Percentiles rank a stretch among this genome's conserved stretches.
These are phyloP conservation scores for Elysia crispata DNA, from an alignment of 2,888 invertebrate genomes.

Conservation along the genomic window DNA sequence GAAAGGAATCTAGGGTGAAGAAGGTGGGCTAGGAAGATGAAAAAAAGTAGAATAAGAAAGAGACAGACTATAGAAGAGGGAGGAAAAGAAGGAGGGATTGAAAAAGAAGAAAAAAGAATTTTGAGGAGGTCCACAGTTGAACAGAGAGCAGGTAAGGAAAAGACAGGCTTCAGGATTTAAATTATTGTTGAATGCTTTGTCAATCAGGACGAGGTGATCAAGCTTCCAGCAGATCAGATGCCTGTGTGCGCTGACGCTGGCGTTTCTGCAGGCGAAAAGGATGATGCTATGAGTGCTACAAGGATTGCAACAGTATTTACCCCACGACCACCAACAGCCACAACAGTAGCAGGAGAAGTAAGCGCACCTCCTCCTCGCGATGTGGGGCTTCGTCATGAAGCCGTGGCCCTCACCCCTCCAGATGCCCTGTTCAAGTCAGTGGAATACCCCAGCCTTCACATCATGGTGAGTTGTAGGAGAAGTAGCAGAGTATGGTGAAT, in stretches of 20 bases:
- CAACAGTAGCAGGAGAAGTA: background rate
- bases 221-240: slow-evolving; percentile 53
- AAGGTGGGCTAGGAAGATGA: too few relatives aligned
- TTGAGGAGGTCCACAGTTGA: too few relatives aligned
- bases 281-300: background rate
- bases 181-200: too few relatives aligned
- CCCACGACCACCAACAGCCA: background rate
- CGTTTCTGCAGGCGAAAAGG: background rate
- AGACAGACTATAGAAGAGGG: too few relatives aligned
- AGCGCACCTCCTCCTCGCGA: background rate
- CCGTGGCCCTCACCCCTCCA: slow-evolving; percentile 58
- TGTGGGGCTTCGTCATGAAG: background rate
- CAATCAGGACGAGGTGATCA: slow-evolving; percentile 74
- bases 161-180: too few relatives aligned
- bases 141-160: too few relatives aligned
- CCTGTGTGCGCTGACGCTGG: slow-evolving; percentile 36
- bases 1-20: too few relatives aligned
- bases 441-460: slow-evolving; percentile 75
- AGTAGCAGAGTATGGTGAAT: too few relatives aligned
- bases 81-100: too few relatives aligned
- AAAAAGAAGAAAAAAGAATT: too few relatives aligned
- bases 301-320: background rate
- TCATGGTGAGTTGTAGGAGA: slow-evolving; percentile 67
- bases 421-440: slow-evolving; percentile 72
- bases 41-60: too few relatives aligned